Evolutionary conservation across 2,113 vertebrate genomes (phyloP).

Genomic region (Phyllostomus hastatus): DNA sequence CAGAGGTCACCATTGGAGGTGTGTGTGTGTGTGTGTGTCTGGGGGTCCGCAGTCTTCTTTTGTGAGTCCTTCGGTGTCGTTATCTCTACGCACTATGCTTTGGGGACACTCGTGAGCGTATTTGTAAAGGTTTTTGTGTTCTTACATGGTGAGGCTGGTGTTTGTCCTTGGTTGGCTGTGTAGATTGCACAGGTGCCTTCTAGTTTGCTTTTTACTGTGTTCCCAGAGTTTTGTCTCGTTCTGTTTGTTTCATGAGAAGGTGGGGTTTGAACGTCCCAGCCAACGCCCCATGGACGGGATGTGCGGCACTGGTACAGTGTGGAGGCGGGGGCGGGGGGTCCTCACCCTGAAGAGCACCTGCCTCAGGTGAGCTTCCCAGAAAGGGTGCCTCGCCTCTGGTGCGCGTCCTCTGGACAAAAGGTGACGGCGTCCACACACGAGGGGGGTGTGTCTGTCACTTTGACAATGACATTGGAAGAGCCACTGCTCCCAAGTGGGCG

Average conservation of each 20-base stretch:
- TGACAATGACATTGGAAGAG: not conserved
- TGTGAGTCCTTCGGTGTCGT: not conserved
- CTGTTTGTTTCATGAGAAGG: not conserved
- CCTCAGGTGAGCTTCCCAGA: not conserved
- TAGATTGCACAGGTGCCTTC: not conserved
- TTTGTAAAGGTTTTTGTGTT: not conserved
- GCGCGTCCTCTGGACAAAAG: rapidly evolving
- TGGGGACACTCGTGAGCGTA: not conserved
- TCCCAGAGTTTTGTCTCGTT: not conserved
- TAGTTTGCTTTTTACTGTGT: not conserved
- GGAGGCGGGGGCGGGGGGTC: too few relatives aligned
- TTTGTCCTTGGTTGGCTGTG: not conserved
- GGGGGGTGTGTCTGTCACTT: rapidly evolving
- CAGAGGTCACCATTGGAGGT: too few relatives aligned
- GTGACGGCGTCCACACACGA: rapidly evolving
- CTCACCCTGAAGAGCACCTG: not conserved
- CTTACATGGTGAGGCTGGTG: not conserved
- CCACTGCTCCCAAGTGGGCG: rapidly evolving
- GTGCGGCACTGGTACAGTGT: too few relatives aligned
- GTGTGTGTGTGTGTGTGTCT: not conserved
- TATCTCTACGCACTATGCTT: not conserved
- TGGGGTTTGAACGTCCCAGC: not conserved
- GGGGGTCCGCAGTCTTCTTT: not conserved
- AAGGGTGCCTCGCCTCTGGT: not conserved
- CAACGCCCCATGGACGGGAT: rapidly evolving